phyloP scores from a whole-genome alignment of 2,113 vertebrate species.

The Tiliqua scincoides region DNA sequence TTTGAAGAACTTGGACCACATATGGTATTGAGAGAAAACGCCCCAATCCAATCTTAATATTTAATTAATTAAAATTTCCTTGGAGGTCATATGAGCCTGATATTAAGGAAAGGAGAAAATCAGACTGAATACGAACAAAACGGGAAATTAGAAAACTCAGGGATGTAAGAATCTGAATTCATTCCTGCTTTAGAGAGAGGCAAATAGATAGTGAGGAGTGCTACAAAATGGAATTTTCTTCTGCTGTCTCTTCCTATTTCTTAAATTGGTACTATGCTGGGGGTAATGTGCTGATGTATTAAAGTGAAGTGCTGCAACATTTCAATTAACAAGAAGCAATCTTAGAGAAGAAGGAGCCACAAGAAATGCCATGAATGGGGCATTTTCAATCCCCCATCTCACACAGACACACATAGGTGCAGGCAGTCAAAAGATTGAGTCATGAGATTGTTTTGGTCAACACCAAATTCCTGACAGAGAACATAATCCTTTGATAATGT shows the following conservation, averaged over 20 bases:
- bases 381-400: neutral
- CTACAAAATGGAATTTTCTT: neutral
- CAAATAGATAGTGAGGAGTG: neutral
- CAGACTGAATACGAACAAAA: neutral
- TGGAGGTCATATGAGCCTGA: neutral
- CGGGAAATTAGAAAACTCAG: neutral
- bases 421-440: no score
- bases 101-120: neutral
- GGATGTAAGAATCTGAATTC: neutral
- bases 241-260: neutral
- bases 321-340: neutral
- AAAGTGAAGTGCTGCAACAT: neutral
- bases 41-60: neutral
- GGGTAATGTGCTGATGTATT: neutral
- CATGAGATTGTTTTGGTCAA: no score
- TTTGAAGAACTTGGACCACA: neutral
- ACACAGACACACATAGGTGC: neutral
- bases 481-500: no score
- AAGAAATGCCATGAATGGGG: neutral
- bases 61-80: conserved; percentile 10
- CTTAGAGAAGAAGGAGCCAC: neutral
- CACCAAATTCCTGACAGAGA: no score
- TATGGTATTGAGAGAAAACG: neutral
- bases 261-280: neutral
- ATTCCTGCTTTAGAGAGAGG: neutral